These are phyloP conservation scores for Sporophila hypoxantha DNA, from an alignment of 2,113 vertebrate genomes.

Conservation along the genomic window DNA sequence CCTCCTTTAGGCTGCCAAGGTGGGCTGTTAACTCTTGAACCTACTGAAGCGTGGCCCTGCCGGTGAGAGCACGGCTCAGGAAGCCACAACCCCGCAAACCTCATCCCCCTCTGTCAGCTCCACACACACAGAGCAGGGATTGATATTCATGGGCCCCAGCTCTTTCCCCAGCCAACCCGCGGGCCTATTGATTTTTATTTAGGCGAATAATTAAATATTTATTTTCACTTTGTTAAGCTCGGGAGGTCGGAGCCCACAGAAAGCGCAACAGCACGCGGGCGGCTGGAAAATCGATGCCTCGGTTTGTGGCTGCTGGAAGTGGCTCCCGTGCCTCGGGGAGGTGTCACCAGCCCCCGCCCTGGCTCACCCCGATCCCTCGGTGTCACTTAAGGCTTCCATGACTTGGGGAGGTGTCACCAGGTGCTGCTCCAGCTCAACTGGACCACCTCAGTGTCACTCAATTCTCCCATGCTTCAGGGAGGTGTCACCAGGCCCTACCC, in stretches of 20 bases:
- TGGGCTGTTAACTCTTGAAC: background rate
- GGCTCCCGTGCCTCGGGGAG: background rate
- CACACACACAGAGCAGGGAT: fast-evolving
- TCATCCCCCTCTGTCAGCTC: background rate
- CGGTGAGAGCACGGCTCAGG: fast-evolving
- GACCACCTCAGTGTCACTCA: background rate
- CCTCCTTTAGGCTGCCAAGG: background rate
- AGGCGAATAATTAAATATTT: conserved; percentile 80
- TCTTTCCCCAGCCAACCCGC: conserved; percentile 59
- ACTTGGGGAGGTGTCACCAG: background rate
- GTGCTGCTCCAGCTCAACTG: background rate
- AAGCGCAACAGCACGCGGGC: conserved; percentile 26
- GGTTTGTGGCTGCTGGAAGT: conserved; percentile 36
- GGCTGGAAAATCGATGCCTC: conserved; percentile 43
- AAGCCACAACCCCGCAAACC: fast-evolving
- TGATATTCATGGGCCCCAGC: conserved; percentile 6
- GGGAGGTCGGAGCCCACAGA: conserved; percentile 63
- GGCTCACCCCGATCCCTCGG: fast-evolving
- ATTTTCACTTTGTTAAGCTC: conserved; percentile 80
- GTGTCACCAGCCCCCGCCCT: background rate
- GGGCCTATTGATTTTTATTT: conserved; percentile 75
- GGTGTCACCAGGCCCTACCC: background rate
- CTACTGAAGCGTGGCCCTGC: fast-evolving
- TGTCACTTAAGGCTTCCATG: background rate
- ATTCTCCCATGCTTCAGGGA: fast-evolving